Evolutionary conservation across 2,888 invertebrate species (phyloP).

Genomic region (Cotesia congregata): DNA sequence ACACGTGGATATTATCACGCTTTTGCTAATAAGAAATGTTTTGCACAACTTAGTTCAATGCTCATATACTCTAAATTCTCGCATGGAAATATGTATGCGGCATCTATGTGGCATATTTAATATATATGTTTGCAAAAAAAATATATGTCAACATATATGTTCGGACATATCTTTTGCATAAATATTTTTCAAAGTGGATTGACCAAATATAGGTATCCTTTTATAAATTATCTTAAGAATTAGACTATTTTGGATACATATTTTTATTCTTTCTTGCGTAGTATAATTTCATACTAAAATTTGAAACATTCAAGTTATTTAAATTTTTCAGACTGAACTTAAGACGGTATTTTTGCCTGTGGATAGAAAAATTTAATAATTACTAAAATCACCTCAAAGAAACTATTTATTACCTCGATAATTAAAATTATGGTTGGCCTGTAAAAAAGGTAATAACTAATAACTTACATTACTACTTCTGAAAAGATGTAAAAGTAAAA

Average conservation of each 20-base stretch:
- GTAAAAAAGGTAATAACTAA: not conserved
- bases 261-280: not conserved
- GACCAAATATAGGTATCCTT: not conserved
- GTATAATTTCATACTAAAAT: not conserved
- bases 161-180: too few relatives aligned
- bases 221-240: not conserved
- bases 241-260: not conserved
- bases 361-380: not conserved
- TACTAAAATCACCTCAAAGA: not conserved
- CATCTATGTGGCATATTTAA: too few relatives aligned
- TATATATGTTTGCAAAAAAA: too few relatives aligned
- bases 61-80: constrained; percentile 21
- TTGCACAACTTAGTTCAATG: not conserved
- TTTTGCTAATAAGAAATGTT: not conserved
- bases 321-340: not conserved
- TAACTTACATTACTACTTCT: not conserved
- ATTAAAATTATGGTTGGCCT: too few relatives aligned
- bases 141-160: too few relatives aligned
- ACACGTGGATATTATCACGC: constrained; percentile 16
- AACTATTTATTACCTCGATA: not conserved
- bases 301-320: not conserved
- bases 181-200: too few relatives aligned
- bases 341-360: too few relatives aligned
- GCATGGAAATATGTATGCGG: too few relatives aligned
- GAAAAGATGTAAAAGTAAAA: constrained; percentile 21